Evolutionary conservation across 2,888 invertebrate genomes (phyloP), one percentile per base, ranked within the genome.

Genomic region (Nemurella pictetii): DNA sequence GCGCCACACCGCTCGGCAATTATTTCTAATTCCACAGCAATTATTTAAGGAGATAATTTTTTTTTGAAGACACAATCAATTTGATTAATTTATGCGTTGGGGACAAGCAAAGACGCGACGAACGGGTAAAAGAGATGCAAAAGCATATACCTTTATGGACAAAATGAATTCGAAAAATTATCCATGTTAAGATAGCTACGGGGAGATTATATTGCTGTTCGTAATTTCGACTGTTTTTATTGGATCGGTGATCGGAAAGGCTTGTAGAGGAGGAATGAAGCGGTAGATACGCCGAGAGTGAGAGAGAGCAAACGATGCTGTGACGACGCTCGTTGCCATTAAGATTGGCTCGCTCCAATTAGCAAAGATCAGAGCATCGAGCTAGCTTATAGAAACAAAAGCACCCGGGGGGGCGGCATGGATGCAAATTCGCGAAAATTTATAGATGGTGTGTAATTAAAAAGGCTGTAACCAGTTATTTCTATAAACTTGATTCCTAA

Each of bases 391-490:
- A 81, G 80, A 36, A n/a, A 26, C 35, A 75, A 75, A 75, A 75
- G 74, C 32, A 25, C 83, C 85, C 85, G 83, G 15, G 1, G 72
- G 84, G 15, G 1, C 30, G 84, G 83, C 83, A 78, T 78, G 35
- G 35, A 85, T 86, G 83, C 83, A 85, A 86, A 86, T 86, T 80
- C 85, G 82, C 36, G 84, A 72, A 86, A 86, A 85, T 86, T 86
- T 86, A 86, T 86, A 80, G 85, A n/a, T 77, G 80, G 30, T 78
- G 30, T 84, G 85, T 85, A 86, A 86, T 86, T 86, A 86, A 85
- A 86, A 86, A 74, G 9, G 78, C 26, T 78, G 30, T 78, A 55
- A 82, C 82, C 82, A 82, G 82, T 82, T 78, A 82, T 72, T 82
- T 82, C 82, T 82, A 30, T 78, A 82, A 72, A 82, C 82, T 82